phyloP scores from a whole-genome alignment of 2,797 vertebrate species.

The Sebastes cheni region DNA sequence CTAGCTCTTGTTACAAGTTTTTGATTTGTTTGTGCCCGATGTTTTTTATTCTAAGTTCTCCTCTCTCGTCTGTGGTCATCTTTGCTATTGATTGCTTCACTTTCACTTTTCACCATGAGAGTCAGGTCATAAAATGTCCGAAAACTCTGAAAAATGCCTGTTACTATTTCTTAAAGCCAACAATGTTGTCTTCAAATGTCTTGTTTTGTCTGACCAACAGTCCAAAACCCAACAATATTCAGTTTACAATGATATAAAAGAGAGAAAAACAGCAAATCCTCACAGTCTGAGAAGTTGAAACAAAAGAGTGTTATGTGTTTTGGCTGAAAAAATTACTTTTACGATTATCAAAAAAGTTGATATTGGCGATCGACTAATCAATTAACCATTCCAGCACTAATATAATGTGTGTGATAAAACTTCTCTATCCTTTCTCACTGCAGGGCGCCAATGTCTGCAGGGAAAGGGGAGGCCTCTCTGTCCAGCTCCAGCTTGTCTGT shows the following conservation, averaged over 20 bases:
- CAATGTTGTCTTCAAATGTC: too few species aligned
- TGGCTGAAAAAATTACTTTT: not conserved
- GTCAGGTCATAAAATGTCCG: conserved; percentile 13
- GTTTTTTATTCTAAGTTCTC: conserved; percentile 36
- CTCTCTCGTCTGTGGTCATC: conserved; percentile 54
- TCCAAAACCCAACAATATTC: too few species aligned
- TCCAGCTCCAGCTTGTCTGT: conserved; percentile 89
- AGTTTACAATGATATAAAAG: too few species aligned
- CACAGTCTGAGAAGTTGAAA: not conserved
- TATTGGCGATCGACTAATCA: not conserved
- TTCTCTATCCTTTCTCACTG: not conserved
- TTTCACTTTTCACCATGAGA: conserved; percentile 70
- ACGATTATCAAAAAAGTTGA: not conserved
- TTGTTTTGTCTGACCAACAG: too few species aligned
- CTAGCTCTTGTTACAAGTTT: not conserved
- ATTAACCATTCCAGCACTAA: not conserved
- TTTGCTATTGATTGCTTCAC: conserved; percentile 74
- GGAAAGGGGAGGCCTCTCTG: conserved; percentile 75
- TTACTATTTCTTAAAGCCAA: too few species aligned
- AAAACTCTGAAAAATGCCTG: too few species aligned
- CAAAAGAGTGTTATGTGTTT: not conserved
- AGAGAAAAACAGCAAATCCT: not conserved
- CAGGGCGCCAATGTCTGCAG: conserved; percentile 82
- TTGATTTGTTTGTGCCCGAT: not conserved
- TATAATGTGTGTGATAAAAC: not conserved